Evolutionary conservation across 2,888 invertebrate genomes (phyloP).

Genomic region (Blastobasis adustella): DNA sequence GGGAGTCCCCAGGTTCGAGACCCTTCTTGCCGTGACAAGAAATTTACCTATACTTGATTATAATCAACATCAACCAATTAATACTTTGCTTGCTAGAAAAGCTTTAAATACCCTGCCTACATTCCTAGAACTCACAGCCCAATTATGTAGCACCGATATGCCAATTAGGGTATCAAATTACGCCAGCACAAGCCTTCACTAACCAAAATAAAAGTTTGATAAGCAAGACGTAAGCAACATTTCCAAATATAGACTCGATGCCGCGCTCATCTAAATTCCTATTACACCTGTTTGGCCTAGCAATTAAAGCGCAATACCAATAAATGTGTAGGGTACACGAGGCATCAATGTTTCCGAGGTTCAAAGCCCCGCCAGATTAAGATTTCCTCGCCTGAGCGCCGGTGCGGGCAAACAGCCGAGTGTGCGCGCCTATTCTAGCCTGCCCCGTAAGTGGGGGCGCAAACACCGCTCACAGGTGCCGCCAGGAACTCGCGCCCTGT

Average conservation of each 20-base stretch:
- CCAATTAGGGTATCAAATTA: too few relatives aligned
- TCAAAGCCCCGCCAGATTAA: constrained; percentile 52
- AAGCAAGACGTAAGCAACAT: too few relatives aligned
- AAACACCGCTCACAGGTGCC: constrained; percentile 62
- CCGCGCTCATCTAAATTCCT: too few relatives aligned
- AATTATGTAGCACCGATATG: too few relatives aligned
- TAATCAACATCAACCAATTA: not conserved
- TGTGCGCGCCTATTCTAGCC: constrained; percentile 60
- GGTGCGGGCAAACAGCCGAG: constrained; percentile 50
- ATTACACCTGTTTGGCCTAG: not conserved
- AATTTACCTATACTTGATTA: not conserved
- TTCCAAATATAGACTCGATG: too few relatives aligned
- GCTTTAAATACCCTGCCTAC: too few relatives aligned
- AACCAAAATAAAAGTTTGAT: too few relatives aligned
- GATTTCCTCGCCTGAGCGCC: constrained; percentile 57
- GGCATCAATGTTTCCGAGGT: constrained; percentile 26
- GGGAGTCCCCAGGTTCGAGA: constrained; percentile 41
- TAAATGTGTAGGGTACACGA: constrained; percentile 17
- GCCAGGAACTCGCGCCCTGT: constrained; percentile 37
- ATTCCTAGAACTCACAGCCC: too few relatives aligned
- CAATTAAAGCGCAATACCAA: constrained; percentile 1
- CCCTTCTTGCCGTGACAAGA: not conserved
- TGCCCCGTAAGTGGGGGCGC: constrained; percentile 59
- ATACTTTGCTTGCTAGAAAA: too few relatives aligned
- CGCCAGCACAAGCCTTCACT: too few relatives aligned